A percentile compares a stretch with the other conserved stretches of the same genome.
Evolutionary conservation across 2,888 invertebrate species (phyloP).

Genomic region (Stenodera caucasica): DNA sequence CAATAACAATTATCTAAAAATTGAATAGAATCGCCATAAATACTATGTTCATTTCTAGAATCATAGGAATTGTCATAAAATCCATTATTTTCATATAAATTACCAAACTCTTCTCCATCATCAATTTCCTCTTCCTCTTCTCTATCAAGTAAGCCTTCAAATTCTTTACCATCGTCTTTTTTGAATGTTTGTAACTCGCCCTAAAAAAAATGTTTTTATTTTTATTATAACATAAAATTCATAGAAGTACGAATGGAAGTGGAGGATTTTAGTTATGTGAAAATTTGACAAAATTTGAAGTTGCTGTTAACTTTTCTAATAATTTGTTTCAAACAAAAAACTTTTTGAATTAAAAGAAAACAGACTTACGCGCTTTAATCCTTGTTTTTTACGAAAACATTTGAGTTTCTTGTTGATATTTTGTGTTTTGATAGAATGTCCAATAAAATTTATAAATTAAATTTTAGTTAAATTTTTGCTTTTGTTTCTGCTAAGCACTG

Average conservation of each 20-base stretch:
- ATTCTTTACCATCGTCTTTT: not conserved
- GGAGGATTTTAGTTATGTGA: not conserved
- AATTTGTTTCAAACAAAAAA: not conserved
- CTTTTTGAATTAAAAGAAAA: conserved; percentile 26
- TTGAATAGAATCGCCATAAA: conserved; percentile 33
- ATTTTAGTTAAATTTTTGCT: too few species aligned
- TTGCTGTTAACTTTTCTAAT: conserved; percentile 19
- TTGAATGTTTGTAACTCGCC: not conserved
- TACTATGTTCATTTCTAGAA: conserved; percentile 21
- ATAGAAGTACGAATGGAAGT: not conserved
- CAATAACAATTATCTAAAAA: conserved; percentile 59
- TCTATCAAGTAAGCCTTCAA: not conserved
- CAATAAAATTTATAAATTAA: conserved; percentile 13
- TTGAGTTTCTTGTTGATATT: conserved; percentile 33
- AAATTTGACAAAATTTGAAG: conserved; percentile 16
- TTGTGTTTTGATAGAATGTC: conserved; percentile 8
- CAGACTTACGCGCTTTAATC: conserved; percentile 28
- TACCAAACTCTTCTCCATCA: not conserved
- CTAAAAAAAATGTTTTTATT: not conserved
- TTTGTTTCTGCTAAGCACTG: conserved; percentile 16
- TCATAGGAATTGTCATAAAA: not conserved
- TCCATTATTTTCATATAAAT: not conserved
- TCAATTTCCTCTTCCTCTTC: not conserved
- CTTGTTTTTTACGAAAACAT: conserved; percentile 37
- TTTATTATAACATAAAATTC: too few species aligned